phyloP scores from a whole-genome alignment of 2,888 invertebrate species.

The Coleophora deauratella region DNA sequence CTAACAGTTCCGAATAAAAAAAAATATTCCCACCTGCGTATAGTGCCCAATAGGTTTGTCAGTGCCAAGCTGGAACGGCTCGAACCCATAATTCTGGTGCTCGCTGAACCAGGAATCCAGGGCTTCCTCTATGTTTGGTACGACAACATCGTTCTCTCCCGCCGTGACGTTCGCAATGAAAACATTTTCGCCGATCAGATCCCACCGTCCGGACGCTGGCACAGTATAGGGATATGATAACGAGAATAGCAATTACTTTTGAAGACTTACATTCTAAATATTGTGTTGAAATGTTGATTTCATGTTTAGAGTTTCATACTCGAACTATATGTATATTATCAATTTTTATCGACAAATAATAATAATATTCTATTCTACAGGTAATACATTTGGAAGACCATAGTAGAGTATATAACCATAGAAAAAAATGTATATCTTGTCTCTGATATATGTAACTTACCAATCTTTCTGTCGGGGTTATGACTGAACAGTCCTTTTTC shows the following conservation, averaged over 20 bases:
- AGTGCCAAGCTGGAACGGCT: slow-evolving; percentile 18
- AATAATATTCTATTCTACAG: too few relatives aligned
- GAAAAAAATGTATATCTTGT: too few relatives aligned
- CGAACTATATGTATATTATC: too few relatives aligned
- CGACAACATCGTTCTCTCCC: slow-evolving; percentile 10
- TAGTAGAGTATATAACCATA: too few relatives aligned
- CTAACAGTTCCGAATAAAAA: too few relatives aligned
- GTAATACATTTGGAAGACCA: too few relatives aligned
- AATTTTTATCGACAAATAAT: too few relatives aligned
- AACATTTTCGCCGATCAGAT: slow-evolving; percentile 24
- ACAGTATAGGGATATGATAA: too few relatives aligned
- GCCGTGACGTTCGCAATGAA: slow-evolving; percentile 17
- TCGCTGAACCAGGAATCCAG: slow-evolving; percentile 24
- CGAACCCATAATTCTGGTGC: slow-evolving; percentile 20
- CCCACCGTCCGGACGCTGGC: slow-evolving; percentile 15
- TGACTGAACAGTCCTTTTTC: slow-evolving; percentile 22
- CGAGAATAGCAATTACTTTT: too few relatives aligned
- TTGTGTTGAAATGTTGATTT: too few relatives aligned
- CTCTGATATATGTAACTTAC: slow-evolving; percentile 14
- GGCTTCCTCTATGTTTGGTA: slow-evolving; percentile 22
- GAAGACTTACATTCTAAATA: too few relatives aligned
- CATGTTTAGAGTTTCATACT: too few relatives aligned
- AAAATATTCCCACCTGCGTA: slow-evolving; percentile 21
- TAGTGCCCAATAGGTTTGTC: slow-evolving; percentile 23
- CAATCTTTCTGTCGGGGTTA: slow-evolving; percentile 23